Base-by-base conservation (phyloP, 2,113 vertebrate species). In the Rhinolophus sinicus region DNA sequence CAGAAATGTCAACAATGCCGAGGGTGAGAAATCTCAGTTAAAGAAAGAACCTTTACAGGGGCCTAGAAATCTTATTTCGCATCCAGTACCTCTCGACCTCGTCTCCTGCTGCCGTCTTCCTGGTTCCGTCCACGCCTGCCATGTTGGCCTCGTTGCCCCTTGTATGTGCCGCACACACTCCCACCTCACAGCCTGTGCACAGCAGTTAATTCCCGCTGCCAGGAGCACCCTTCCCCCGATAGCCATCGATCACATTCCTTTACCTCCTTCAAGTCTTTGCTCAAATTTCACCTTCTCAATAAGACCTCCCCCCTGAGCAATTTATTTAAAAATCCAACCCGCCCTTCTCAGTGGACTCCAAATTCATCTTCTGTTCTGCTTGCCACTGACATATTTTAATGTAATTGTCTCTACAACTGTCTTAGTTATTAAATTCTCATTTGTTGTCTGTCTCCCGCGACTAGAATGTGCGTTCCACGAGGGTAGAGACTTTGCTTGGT, bases 261-360 rank as follows among this genome's bases (percentile, higher is more conserved):
- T 12, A 58, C 33, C 5, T 90, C 52, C 58, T 95, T 85, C 44
- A 47, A 50, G n/a, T 24, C 86, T 95, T 94, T 67, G 65, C 14
- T 95, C 38, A 85, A 14, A 60, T 75, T 28, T 90, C 38, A 84
- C 22, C 35, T 92, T 88, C 24, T 90, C 38, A 33, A 2, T 52
- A 44, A 96, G n/a, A 28, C 30, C 24, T 80, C 30, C 50, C 30
- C 50, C 33, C n/a, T 75, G 44, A 81, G 18, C 62, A 35, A 16
- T 40, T 47, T 26, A 60, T 90, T 96, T 93, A 40, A 90, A 93
- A 93, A 85, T 72, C 5, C 28, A 82, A 58, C 4, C 22, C n/a
- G 8, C 22, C 11, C 1, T 86, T 54, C 35, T 54, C 18, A 73
- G n/a, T 89, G 88, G 38, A 73, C 60, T 85, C 50, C 30, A 89